Evolutionary conservation across 2,888 invertebrate species (phyloP), one percentile per base, ranked within the genome.

Genomic region (Calameuta idolon): DNA sequence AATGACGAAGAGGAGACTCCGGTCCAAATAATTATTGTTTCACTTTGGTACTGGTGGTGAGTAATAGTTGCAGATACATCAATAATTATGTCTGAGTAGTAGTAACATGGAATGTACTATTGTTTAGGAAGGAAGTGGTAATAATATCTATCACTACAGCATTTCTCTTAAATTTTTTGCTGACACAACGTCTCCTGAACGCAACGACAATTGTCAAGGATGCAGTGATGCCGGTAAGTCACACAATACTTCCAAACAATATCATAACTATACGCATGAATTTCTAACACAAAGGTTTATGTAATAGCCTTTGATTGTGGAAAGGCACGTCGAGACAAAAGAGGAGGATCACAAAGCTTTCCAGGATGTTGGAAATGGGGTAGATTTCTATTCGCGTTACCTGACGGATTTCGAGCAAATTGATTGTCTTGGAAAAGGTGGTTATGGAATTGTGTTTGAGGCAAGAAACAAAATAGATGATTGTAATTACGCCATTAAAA

Each of bases 371-470:
- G 92, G 83, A 11, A 85, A 82, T 74, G 83, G 84, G 1, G 78
- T 73, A 33, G 88, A 87, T 80, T 91, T 91, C 81, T 87, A 85
- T 34, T 91, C 91, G 1, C 95, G 98, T 74, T 99, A 97, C 90
- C 93, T 95, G 82, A 94, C 94, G 1, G 98, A 98, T 90, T 99
- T 98, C 92, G 95, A 96, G 74, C 95, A 96, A 35, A 92, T 98
- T 40, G 93, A 95, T 81, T 96, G 97, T 84, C 92, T 98, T 30
- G 98, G 98, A 0, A 94, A 94, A 85, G 99, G 99, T 33, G 99
- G 99, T 0, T 99, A 98, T 92, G 99, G 99, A 0, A 96, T 99
- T 3, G 99, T 99, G 0, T 99, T 99, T 90, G 97, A 98, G 90
- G 98, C 97, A 0, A 95, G 94, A 89, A 98, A 99, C 91, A 97